A percentile compares a stretch with the other conserved stretches of the same genome.
phyloP scores from a whole-genome alignment of 2,113 vertebrate genomes.

The Castor canadensis region DNA sequence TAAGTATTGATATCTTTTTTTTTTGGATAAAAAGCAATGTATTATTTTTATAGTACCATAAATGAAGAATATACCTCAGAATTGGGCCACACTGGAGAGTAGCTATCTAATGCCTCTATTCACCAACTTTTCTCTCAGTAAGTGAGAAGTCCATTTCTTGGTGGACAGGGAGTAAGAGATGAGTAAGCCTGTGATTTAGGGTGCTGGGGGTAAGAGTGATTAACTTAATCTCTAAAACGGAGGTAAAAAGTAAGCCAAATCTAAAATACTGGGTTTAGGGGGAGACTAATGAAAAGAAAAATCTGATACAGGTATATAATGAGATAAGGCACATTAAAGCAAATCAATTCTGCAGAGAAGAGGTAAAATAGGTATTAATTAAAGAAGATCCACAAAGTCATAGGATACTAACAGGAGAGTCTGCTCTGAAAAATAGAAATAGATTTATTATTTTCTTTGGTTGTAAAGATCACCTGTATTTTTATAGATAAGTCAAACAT shows the following conservation, averaged over 20 bases:
- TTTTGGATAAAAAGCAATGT: neutral
- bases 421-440: neutral
- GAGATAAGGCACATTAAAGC: neutral
- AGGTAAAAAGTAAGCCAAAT: neutral
- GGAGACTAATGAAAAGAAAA: neutral
- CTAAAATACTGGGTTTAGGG: neutral
- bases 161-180: neutral
- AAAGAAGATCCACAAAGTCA: too few species aligned
- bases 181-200: neutral
- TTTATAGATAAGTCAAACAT: neutral
- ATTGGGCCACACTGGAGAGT: neutral
- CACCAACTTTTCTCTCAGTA: too few species aligned
- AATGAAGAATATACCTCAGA: neutral
- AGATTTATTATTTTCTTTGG: neutral
- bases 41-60: neutral
- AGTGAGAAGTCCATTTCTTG: neutral
- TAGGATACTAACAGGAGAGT: neutral
- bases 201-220: neutral
- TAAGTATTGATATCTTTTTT: neutral
- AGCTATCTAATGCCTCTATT: neutral
- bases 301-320: neutral
- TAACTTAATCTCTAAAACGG: neutral
- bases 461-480: neutral
- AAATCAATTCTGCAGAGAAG: neutral
- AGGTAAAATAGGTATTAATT: neutral